Conservation (phyloP, 2,888 invertebrate genomes). For the Synanthedon vespiformis region DNA sequence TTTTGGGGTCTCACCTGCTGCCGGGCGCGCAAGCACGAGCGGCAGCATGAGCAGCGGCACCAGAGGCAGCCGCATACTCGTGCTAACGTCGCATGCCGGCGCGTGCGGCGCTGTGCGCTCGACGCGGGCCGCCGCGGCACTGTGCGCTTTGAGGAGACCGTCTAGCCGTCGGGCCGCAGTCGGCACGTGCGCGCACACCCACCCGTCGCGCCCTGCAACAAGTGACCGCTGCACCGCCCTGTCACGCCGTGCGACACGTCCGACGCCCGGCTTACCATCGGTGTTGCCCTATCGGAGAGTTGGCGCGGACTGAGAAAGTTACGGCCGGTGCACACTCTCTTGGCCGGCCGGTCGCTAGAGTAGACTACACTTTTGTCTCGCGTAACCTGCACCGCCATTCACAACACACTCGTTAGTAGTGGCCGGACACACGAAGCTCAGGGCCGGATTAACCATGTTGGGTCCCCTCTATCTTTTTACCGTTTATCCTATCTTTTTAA, state of each 20-base stretch:
- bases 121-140: slow-evolving; percentile 30
- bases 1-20: slow-evolving; percentile 42
- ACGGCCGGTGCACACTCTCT: background rate
- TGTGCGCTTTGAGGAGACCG: background rate
- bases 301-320: slow-evolving; percentile 39
- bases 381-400: background rate
- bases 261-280: slow-evolving; percentile 20
- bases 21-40: slow-evolving; percentile 62
- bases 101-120: slow-evolving; percentile 29
- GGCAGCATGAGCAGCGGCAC: slow-evolving; percentile 64
- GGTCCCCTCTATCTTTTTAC: too few species aligned
- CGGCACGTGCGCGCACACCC: slow-evolving; percentile 13
- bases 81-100: slow-evolving; percentile 58
- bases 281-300: slow-evolving; percentile 44
- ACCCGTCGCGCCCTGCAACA: slow-evolving; percentile 26
- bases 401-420: background rate
- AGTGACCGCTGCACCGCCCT: slow-evolving; percentile 28
- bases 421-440: too few species aligned
- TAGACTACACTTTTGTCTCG: background rate
- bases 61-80: slow-evolving; percentile 64
- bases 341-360: background rate
- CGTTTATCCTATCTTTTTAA: too few species aligned
- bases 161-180: slow-evolving; percentile 17
- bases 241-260: slow-evolving; percentile 20
- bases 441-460: too few species aligned